phyloP scores from a whole-genome alignment of 37 sponge, comb jelly and placozoan genomes.

The Spongia lamella region DNA sequence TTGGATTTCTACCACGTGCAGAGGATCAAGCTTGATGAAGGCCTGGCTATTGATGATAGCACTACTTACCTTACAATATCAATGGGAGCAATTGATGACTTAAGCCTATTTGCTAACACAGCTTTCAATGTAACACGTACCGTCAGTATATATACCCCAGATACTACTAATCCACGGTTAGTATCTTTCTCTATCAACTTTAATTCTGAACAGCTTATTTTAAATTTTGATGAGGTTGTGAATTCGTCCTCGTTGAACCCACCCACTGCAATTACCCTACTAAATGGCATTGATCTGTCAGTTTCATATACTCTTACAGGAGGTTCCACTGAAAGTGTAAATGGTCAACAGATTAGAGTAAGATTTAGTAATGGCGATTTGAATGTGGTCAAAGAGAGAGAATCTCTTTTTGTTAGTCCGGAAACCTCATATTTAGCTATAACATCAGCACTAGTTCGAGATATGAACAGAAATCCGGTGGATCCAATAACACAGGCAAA shows the following conservation, averaged over 20 bases:
- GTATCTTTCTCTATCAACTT: slow-evolving; percentile 53
- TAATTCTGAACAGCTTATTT: slow-evolving; percentile 50
- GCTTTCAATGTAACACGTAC: slow-evolving; percentile 18
- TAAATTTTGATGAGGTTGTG: slow-evolving; percentile 88
- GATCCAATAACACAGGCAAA: slow-evolving; percentile 13
- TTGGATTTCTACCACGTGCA: slow-evolving; percentile 63
- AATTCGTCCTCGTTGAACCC: slow-evolving; percentile 49
- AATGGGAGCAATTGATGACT: slow-evolving; percentile 50
- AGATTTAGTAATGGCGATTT: slow-evolving; percentile 49
- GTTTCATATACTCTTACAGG: slow-evolving; percentile 50
- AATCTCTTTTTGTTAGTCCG: slow-evolving; percentile 44
- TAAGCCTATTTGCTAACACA: slow-evolving; percentile 43
- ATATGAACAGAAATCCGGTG: slow-evolving; percentile 75
- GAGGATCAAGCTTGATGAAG: slow-evolving; percentile 64
- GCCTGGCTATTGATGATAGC: slow-evolving; percentile 50
- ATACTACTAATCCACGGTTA: slow-evolving; percentile 60
- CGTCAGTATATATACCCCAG: slow-evolving; percentile 28
- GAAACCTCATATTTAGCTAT: slow-evolving; percentile 52
- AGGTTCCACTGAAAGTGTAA: slow-evolving; percentile 69
- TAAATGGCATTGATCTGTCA: neutral
- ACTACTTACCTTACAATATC: slow-evolving; percentile 58
- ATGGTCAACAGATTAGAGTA: slow-evolving; percentile 63
- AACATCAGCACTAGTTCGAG: slow-evolving; percentile 34
- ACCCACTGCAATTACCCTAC: slow-evolving; percentile 61
- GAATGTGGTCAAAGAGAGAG: slow-evolving; percentile 64